Base-by-base conservation (phyloP, 2,888 invertebrate genomes). In the Lissocephala sabroskyi region DNA sequence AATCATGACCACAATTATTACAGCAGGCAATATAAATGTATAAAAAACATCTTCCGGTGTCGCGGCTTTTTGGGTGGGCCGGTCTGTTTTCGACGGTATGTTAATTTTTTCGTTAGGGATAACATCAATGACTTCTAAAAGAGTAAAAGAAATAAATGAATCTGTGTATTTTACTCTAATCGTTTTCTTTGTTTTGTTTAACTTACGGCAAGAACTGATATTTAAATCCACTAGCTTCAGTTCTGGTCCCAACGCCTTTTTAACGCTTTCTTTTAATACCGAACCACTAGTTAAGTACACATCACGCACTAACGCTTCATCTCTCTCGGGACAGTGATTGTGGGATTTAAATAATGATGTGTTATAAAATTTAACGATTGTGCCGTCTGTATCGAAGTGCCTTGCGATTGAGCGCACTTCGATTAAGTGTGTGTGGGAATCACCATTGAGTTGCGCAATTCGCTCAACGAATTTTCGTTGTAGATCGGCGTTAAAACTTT, bases 11-110 rank as follows among this genome's bases (percentile, higher is more conserved):
- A 94, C 89, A 51, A 97, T 94, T 23, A 97, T 93, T 10, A 94
- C 89, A 1, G 94, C 93, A 0, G 98, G 97, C 49, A 97, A 89
- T 32, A 97, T 91, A 61, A 95, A 95, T 7, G 96, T 96, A 42
- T 92, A 87, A 62, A 93, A 82, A 66, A 92, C 91, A 63, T 91
- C 90, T 17, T 90, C n/a, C n/a, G n/a, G n/a, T n/a, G n/a, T 86
- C 3, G 86, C 83, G 26, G 85, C 80, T 33, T 86, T 83, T 1
- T 84, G 70, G 17, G 66, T 66, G 1, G 82, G 82, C 49, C 83
- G 82, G 44, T 84, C 82, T 32, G 73, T 71, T 52, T 80, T 82
- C 13, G 75, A 77, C 26, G 82, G 80, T 33, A 79, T 65, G 49
- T 64, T 77, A n/a, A 83, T 83, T 11, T 76, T 78, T 16, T 35